Percentiles rank a stretch among this genome's conserved stretches.
These are phyloP conservation scores for Melinaea menophilus DNA, from an alignment of 2,888 invertebrate genomes.

Conservation along the genomic window DNA sequence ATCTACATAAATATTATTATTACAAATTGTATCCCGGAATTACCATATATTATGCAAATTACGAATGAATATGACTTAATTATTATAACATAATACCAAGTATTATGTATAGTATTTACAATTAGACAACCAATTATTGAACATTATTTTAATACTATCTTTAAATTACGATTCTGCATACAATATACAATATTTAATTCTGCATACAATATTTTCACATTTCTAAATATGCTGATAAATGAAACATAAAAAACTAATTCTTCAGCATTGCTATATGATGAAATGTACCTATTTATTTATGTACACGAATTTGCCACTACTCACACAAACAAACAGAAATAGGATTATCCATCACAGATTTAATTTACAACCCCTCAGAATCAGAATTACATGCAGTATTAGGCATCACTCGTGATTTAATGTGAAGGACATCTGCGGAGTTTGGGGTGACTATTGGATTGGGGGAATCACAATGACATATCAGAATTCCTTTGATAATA, in stretches of 20 bases:
- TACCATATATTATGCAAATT: constrained; percentile 2
- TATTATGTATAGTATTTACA: neutral
- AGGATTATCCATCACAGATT: constrained; percentile 28
- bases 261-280: neutral
- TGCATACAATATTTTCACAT: no score
- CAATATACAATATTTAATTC: no score
- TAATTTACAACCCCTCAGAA: constrained; percentile 27
- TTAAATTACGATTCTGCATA: no score
- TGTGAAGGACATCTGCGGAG: constrained; percentile 22
- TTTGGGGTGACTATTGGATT: neutral
- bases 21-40: neutral
- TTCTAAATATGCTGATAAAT: no score
- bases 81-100: neutral
- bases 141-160: no score
- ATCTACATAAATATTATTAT: constrained; percentile 1
- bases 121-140: no score
- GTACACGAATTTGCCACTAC: neutral
- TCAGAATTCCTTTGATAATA: constrained; percentile 7
- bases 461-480: constrained; percentile 2
- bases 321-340: constrained; percentile 16
- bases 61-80: neutral
- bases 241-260: no score
- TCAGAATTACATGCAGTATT: constrained; percentile 34
- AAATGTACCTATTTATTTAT: neutral
- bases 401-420: constrained; percentile 31